Evolutionary conservation across 1,140 invertebrate species (phyloP).

Genomic region (Rhyacophila brunnea): DNA sequence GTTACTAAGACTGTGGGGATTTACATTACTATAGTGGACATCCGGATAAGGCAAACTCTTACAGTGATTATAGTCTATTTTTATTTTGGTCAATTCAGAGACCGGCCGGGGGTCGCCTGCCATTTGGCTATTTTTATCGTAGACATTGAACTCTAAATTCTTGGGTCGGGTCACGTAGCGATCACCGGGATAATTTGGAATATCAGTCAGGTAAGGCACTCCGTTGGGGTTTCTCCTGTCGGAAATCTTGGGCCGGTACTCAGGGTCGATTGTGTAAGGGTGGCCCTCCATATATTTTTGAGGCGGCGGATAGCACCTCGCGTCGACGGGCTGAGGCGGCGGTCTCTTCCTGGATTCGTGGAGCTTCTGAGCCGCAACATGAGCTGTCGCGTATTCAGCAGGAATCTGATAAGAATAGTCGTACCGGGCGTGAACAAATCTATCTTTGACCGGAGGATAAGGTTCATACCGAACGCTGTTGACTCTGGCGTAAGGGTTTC

Average conservation of each 20-base stretch:
- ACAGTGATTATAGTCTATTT: constrained; percentile 23
- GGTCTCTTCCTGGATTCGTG: constrained; percentile 8
- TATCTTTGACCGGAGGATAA: constrained; percentile 35
- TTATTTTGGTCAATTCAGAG: constrained; percentile 13
- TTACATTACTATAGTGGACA: constrained; percentile 9
- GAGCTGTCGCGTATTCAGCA: constrained; percentile 3
- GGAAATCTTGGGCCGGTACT: constrained; percentile 3
- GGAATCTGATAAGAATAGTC: constrained; percentile 13
- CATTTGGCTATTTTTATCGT: constrained; percentile 9
- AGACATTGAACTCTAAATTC: constrained; percentile 11
- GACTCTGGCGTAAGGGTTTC: constrained; percentile 40
- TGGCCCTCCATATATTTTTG: constrained; percentile 43
- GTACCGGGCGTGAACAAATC: constrained; percentile 13
- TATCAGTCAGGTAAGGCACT: constrained; percentile 6
- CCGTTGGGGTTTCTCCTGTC: constrained; percentile 7
- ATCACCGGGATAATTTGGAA: constrained; percentile 7
- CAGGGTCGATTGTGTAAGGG: constrained; percentile 1
- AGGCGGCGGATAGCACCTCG: constrained; percentile 43
- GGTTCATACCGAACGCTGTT: constrained; percentile 47
- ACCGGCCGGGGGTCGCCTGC: constrained; percentile 6
- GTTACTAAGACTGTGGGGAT: constrained; percentile 6
- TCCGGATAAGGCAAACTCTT: constrained; percentile 20
- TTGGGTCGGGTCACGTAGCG: constrained; percentile 12
- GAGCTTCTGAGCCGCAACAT: constrained; percentile 30
- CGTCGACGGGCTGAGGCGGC: constrained; percentile 38